Evolutionary conservation across 92 coral and sea anemone species (phyloP).

Genomic region (Nematostella vectensis): DNA sequence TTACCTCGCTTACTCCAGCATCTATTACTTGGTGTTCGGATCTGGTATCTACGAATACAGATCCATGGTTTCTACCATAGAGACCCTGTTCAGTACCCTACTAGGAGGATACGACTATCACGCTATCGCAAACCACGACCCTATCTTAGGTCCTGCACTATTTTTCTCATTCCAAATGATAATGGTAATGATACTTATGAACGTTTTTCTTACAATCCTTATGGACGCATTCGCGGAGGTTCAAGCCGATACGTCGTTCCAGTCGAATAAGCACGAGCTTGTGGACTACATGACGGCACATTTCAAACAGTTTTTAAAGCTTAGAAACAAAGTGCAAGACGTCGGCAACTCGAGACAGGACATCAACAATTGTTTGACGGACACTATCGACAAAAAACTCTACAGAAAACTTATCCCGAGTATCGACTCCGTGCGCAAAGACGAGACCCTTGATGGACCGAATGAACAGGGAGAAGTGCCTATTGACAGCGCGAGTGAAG

Average conservation of each 20-base stretch:
- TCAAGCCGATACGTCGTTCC: slow-evolving; percentile 48
- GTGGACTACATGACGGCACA: slow-evolving; percentile 40
- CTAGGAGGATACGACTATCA: slow-evolving; percentile 85
- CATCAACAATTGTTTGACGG: not conserved
- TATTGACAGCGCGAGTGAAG: not conserved
- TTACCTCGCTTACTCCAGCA: slow-evolving; percentile 56
- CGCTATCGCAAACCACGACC: slow-evolving; percentile 44
- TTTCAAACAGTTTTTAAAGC: slow-evolving; percentile 13
- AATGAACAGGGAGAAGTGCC: not conserved
- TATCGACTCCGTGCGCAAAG: not conserved
- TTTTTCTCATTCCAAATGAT: slow-evolving; percentile 82
- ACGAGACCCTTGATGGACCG: not conserved
- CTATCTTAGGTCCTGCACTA: slow-evolving; percentile 68
- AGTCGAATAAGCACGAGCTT: slow-evolving; percentile 53
- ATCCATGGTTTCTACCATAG: slow-evolving; percentile 48
- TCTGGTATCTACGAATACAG: slow-evolving; percentile 48
- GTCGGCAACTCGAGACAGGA: not conserved
- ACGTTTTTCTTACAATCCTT: slow-evolving; percentile 75
- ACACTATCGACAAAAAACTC: not conserved
- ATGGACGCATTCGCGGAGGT: slow-evolving; percentile 87
- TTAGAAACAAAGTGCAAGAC: slow-evolving; percentile 14
- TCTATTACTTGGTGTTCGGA: slow-evolving; percentile 67
- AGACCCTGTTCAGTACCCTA: slow-evolving; percentile 60
- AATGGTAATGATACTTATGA: slow-evolving; percentile 82
- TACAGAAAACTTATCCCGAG: not conserved